Base-by-base conservation (phyloP, 2,888 invertebrate species). In the Phasia obesa region DNA sequence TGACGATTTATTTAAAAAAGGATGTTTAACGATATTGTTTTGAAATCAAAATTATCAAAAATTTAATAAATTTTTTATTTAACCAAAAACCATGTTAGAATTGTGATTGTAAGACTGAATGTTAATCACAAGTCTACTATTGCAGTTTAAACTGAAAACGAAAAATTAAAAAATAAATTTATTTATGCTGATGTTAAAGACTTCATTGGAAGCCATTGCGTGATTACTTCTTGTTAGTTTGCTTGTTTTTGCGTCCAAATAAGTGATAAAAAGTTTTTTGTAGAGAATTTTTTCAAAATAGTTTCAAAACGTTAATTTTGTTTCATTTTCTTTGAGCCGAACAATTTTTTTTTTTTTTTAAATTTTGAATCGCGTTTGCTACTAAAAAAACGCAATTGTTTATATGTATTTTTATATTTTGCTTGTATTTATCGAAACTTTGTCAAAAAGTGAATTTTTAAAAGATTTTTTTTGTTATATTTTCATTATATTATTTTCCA, bases 361-460 rank as follows among this genome's bases (percentile, higher is more conserved):
- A 77, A 74, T 77, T 85, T 71, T 57, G 85, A 76, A 88, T 89
- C 88, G 89, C 89, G 88, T 88, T 88, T 87, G 90, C 90, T 90
- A 90, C 90, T 90, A 90, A 90, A 90, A 90, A 90, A 90, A 90
- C 90, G 90, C 90, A 90, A 90, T 89, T 84, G 85, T 85, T 84
- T 77, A 55, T 81, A 77, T 75, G 13, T 76, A 62, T 44, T 82
- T 84, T 69, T 84, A 85, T 47, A 64, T 79, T 81, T 81, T 71
- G 53, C 87, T 87, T 80, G 57, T 84, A 77, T 74, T 74, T 84
- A 47, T 85, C 86, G 85, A 83, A 83, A 83, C 47, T 79, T 67
- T 75, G 53, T 83, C 83, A 71, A 64, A 85, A 82, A 77, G 53
- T 77, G 75, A 79, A 79, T 80, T 82, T 85, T 78, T 69, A 62